phyloP scores from a whole-genome alignment of 2,113 vertebrate species.

The Syrmaticus mikado region DNA sequence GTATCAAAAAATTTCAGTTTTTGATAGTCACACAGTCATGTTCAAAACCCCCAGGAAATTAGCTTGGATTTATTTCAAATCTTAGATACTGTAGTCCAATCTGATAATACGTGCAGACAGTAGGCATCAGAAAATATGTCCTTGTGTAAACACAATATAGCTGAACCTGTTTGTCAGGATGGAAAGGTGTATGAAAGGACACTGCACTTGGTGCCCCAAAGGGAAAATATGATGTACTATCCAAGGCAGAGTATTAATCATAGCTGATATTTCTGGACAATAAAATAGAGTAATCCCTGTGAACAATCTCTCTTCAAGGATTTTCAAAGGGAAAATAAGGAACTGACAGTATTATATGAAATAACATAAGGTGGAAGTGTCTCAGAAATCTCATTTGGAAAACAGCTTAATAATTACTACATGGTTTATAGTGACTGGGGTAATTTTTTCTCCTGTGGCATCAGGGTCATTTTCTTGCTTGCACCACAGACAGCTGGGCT shows the following conservation, averaged over 20 bases:
- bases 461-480: conserved; percentile 15
- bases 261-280: conserved; percentile 79
- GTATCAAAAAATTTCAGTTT: conserved; percentile 27
- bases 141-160: conserved; percentile 81
- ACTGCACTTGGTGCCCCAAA: conserved; percentile 56
- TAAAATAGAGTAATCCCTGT: conserved; percentile 76
- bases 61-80: conserved; percentile 56
- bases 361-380: not conserved
- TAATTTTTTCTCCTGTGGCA: conserved; percentile 53
- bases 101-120: conserved; percentile 62
- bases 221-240: conserved; percentile 75
- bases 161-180: conserved; percentile 77
- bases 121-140: conserved; percentile 72
- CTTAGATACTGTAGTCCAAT: conserved; percentile 56
- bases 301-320: conserved; percentile 80
- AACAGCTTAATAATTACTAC: conserved; percentile 54
- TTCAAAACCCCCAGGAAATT: not conserved
- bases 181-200: conserved; percentile 76
- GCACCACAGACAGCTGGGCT: not conserved
- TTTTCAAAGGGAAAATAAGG: conserved; percentile 75
- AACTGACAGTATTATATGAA: conserved; percentile 67
- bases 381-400: conserved; percentile 57
- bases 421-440: conserved; percentile 18
- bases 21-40: conserved; percentile 13
- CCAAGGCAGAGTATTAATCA: conserved; percentile 80